A percentile compares a stretch with the other conserved stretches of the same genome.
Evolutionary conservation across 1,140 invertebrate genomes (phyloP).

Genomic region (Aricia agestis): DNA sequence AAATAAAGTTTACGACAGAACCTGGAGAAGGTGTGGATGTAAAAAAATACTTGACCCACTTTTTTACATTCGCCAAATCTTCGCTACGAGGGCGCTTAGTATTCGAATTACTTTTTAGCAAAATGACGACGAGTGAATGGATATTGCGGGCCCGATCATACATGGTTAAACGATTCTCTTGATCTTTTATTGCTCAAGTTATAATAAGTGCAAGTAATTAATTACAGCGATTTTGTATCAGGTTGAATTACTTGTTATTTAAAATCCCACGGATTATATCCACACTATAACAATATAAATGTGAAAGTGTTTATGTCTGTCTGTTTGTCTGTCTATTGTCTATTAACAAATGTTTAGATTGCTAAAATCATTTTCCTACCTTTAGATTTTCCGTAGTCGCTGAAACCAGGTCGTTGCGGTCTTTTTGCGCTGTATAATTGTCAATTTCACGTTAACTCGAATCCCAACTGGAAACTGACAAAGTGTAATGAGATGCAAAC

Average conservation of each 20-base stretch:
- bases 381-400: too few relatives aligned
- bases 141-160: conserved; percentile 1
- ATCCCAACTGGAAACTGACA: not conserved
- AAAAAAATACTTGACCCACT: conserved; percentile 32
- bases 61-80: conserved; percentile 29
- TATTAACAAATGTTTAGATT: too few relatives aligned
- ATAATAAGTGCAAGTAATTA: conserved; percentile 10
- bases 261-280: too few relatives aligned
- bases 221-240: not conserved
- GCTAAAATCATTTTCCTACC: too few relatives aligned
- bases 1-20: conserved; percentile 19
- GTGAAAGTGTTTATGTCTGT: too few relatives aligned
- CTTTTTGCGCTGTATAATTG: too few relatives aligned
- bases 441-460: not conserved
- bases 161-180: conserved; percentile 12
- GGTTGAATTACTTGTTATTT: too few relatives aligned
- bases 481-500: conserved; percentile 1
- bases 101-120: conserved; percentile 26
- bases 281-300: too few relatives aligned
- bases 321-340: too few relatives aligned
- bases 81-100: conserved; percentile 26
- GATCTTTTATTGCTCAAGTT: not conserved
- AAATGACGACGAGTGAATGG: conserved; percentile 14
- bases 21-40: conserved; percentile 19
- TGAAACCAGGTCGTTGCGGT: too few relatives aligned